phyloP scores from a whole-genome alignment of 2,888 invertebrate genomes.

The Sminthurinus aureus region DNA sequence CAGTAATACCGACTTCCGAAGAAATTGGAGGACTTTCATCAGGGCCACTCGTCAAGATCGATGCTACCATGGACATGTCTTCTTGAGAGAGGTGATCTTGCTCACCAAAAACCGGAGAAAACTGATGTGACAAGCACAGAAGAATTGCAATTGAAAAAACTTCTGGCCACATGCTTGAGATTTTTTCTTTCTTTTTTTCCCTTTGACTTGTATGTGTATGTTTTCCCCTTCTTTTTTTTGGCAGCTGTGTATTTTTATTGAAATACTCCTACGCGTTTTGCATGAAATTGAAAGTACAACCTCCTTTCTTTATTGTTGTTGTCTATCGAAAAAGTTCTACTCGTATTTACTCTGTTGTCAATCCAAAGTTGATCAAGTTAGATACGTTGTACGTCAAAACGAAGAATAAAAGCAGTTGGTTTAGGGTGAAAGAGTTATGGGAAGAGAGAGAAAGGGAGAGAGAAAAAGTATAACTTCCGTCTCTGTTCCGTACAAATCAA shows the following conservation, averaged over 20 bases:
- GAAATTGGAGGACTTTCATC: conserved; percentile 58
- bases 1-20: conserved; percentile 55
- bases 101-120: conserved; percentile 32
- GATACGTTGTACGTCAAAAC: background rate
- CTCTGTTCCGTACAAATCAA: conserved; percentile 44
- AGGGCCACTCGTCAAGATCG: conserved; percentile 44
- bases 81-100: conserved; percentile 48
- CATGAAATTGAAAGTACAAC: background rate
- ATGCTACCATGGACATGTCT: conserved; percentile 48
- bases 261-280: background rate
- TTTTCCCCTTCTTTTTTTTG: too few relatives aligned
- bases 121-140: conserved; percentile 31
- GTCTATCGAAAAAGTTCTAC: background rate
- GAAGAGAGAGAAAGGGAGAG: conserved; percentile 21
- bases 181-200: background rate
- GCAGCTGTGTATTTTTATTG: too few relatives aligned
- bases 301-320: too few relatives aligned
- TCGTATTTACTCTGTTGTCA: background rate
- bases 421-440: background rate
- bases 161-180: conserved; percentile 45
- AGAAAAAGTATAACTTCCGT: conserved; percentile 11
- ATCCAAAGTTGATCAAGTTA: background rate
- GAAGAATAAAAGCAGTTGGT: background rate
- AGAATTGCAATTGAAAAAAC: conserved; percentile 35
- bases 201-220: background rate